Evolutionary conservation across 2,797 vertebrate species (phyloP).

Genomic region (Sebastes miniatus): DNA sequence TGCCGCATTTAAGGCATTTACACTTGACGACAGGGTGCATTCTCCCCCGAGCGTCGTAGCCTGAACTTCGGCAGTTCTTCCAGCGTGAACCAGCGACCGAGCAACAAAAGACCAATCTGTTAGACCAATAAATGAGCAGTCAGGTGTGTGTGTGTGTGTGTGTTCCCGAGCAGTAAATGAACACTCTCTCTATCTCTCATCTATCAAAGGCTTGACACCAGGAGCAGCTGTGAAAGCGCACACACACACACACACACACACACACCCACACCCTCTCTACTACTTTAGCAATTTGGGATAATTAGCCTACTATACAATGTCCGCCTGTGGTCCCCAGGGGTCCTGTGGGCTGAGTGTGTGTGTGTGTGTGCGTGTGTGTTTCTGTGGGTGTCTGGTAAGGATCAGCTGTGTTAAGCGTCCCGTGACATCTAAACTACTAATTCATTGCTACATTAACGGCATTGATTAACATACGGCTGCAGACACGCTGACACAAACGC

Average conservation of each 20-base stretch:
- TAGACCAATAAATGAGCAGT: slow-evolving; percentile 81
- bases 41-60: slow-evolving; percentile 52
- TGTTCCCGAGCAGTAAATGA: slow-evolving; percentile 78
- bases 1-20: slow-evolving; percentile 61
- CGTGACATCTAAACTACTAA: slow-evolving; percentile 88
- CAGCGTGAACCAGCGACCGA: slow-evolving; percentile 57
- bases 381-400: slow-evolving; percentile 69
- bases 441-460: slow-evolving; percentile 88
- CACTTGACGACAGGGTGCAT: slow-evolving; percentile 54
- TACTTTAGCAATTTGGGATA: slow-evolving; percentile 86
- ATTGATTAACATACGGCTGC: slow-evolving; percentile 83
- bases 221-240: slow-evolving; percentile 76
- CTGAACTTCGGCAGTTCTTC: slow-evolving; percentile 61
- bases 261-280: slow-evolving; percentile 51
- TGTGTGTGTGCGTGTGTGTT: background rate
- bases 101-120: slow-evolving; percentile 83
- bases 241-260: slow-evolving; percentile 38
- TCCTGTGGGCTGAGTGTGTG: slow-evolving; percentile 55
- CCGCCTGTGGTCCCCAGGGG: slow-evolving; percentile 77
- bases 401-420: slow-evolving; percentile 87
- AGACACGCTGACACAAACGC: slow-evolving; percentile 34
- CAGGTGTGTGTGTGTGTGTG: slow-evolving; percentile 66
- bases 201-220: slow-evolving; percentile 80
- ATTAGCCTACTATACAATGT: slow-evolving; percentile 83
- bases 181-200: slow-evolving; percentile 81